Conservation (phyloP, 2,888 invertebrate species). For the Eupithecia subfuscata region DNA sequence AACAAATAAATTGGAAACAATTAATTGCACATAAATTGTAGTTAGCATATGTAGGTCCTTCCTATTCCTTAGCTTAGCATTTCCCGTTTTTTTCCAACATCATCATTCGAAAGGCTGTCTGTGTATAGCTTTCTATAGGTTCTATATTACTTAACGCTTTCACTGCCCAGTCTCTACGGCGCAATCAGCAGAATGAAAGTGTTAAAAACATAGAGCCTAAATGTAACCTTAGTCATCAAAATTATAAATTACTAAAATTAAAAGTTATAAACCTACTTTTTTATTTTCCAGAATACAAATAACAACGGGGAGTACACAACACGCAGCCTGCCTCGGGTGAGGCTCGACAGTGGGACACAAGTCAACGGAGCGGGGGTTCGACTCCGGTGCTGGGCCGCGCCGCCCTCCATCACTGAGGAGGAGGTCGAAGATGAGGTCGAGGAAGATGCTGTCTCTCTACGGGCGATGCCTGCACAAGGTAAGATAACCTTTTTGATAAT, state of each 20-base stretch:
- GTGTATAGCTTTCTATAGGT: no score
- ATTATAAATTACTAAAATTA: no score
- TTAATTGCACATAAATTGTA: no score
- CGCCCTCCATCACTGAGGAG: constrained; percentile 88
- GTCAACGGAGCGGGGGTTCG: constrained; percentile 85
- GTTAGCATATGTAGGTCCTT: no score
- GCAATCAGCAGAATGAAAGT: no score
- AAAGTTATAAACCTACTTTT: background rate
- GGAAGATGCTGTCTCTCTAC: constrained; percentile 86
- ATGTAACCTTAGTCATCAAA: no score
- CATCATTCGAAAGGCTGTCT: background rate
- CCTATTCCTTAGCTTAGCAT: no score
- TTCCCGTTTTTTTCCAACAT: background rate
- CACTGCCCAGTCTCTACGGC: no score
- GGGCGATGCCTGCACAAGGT: constrained; percentile 86
- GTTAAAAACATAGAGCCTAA: no score
- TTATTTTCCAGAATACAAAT: constrained; percentile 61
- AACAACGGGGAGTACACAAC: constrained; percentile 76
- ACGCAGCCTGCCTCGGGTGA: constrained; percentile 85
- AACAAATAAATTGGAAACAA: no score
- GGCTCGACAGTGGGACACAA: constrained; percentile 87
- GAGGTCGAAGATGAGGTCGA: constrained; percentile 85
- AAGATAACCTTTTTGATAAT: background rate
- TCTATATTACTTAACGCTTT: no score
- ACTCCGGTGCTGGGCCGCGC: constrained; percentile 85